phyloP scores from a whole-genome alignment of 2,888 invertebrate species.

The Patella pellucida region DNA sequence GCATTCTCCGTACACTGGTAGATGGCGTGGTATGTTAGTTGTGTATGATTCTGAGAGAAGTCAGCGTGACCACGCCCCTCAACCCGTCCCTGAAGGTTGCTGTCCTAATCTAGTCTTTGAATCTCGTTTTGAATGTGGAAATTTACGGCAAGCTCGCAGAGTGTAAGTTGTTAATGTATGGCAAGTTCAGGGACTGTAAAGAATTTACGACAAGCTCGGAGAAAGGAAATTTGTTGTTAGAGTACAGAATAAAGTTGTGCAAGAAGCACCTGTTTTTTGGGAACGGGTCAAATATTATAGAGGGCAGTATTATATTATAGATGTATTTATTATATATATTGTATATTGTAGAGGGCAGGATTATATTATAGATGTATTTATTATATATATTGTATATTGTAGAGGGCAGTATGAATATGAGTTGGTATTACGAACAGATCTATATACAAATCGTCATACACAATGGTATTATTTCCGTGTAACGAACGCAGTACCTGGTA shows the following conservation, averaged over 20 bases:
- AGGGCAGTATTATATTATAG: neutral
- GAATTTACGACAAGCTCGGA: too few relatives aligned
- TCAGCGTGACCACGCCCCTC: conserved; percentile 58
- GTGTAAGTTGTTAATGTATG: conserved; percentile 54
- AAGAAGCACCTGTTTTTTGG: too few relatives aligned
- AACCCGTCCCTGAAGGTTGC: conserved; percentile 58
- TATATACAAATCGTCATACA: conserved; percentile 70
- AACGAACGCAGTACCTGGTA: conserved; percentile 60
- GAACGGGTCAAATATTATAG: too few relatives aligned
- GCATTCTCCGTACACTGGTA: conserved; percentile 52
- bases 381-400: conserved; percentile 30
- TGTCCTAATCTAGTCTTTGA: conserved; percentile 68
- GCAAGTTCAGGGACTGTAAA: too few relatives aligned
- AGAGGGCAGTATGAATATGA: conserved; percentile 71
- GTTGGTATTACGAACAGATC: conserved; percentile 69
- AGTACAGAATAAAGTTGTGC: too few relatives aligned
- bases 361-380: neutral
- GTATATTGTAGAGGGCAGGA: neutral
- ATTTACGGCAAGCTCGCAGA: conserved; percentile 67
- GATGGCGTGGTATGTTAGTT: conserved; percentile 65
- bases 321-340: conserved; percentile 4
- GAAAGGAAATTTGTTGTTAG: too few relatives aligned
- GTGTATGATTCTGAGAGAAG: conserved; percentile 68
- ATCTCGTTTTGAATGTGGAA: conserved; percentile 70
- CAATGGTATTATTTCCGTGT: conserved; percentile 72